Percentiles rank a stretch among this genome's conserved stretches.
Evolutionary conservation across 1,140 invertebrate species (phyloP).

Genomic region (Drosophila serrata): DNA sequence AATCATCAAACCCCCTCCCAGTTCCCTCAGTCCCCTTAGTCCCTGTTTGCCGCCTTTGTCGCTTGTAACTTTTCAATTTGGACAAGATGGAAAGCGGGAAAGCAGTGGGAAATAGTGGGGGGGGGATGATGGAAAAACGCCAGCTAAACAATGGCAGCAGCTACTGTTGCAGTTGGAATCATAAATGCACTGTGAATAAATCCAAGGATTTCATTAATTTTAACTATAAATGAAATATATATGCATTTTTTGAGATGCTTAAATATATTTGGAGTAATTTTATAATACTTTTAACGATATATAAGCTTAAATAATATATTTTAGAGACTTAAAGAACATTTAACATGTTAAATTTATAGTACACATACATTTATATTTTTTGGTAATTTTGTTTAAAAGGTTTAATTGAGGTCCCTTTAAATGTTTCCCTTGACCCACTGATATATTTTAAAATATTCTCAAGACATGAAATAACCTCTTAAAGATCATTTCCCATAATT

Average conservation of each 20-base stretch:
- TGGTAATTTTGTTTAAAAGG: too few species aligned
- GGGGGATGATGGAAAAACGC: conserved; percentile 8
- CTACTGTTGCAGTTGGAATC: conserved; percentile 3
- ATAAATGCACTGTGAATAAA: conserved; percentile 5
- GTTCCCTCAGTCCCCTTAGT: background rate
- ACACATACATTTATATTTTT: background rate
- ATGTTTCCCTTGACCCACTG: background rate
- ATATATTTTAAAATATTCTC: too few species aligned
- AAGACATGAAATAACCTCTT: background rate
- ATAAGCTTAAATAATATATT: background rate
- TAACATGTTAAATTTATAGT: background rate
- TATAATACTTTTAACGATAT: background rate
- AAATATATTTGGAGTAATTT: background rate
- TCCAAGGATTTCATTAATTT: fast-evolving
- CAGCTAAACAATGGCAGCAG: conserved; percentile 26
- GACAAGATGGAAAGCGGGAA: conserved; percentile 46
- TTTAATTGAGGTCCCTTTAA: background rate
- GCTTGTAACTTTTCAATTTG: conserved; percentile 78
- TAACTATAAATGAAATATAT: too few species aligned
- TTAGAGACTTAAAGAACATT: too few species aligned
- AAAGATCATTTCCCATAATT: conserved; percentile 1
- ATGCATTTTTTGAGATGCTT: background rate
- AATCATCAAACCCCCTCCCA: background rate
- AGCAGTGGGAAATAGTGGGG: background rate
- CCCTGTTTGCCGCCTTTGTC: conserved; percentile 42